A percentile compares a stretch with the other conserved stretches of the same genome.
phyloP scores from a whole-genome alignment of 2,888 invertebrate genomes.

The Mythimna ferrago region DNA sequence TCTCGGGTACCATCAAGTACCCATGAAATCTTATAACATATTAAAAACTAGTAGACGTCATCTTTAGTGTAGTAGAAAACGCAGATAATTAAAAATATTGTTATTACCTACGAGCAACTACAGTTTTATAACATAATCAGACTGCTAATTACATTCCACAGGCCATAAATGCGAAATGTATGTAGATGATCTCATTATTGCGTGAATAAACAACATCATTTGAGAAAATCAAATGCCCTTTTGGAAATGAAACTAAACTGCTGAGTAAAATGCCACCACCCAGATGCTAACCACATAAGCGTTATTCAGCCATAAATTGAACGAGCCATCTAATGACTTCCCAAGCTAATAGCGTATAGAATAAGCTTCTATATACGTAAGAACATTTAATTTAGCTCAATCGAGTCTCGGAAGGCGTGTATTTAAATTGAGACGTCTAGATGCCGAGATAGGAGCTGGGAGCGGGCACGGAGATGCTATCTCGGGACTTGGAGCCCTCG shows the following conservation, averaged over 20 bases:
- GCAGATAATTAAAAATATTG: conserved; percentile 49
- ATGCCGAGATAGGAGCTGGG: conserved; percentile 80
- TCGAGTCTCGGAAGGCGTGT: conserved; percentile 70
- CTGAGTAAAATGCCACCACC: conserved; percentile 57
- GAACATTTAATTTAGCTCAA: conserved; percentile 73
- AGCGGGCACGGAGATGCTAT: conserved; percentile 79
- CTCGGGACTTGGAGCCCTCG: conserved; percentile 67
- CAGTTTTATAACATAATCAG: conserved; percentile 45
- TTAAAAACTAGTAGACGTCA: conserved; percentile 40
- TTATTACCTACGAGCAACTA: conserved; percentile 30
- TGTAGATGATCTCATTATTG: conserved; percentile 54
- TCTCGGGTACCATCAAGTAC: conserved; percentile 43
- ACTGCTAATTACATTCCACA: conserved; percentile 51
- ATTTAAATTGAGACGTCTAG: conserved; percentile 89
- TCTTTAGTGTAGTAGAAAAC: conserved; percentile 18
- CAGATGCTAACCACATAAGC: conserved; percentile 55
- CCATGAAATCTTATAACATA: conserved; percentile 40
- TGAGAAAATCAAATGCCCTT: conserved; percentile 43
- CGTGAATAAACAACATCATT: conserved; percentile 42
- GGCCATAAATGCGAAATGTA: conserved; percentile 22
- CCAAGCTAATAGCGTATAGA: conserved; percentile 61
- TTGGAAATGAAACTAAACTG: conserved; percentile 50
- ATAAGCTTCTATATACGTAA: conserved; percentile 63
- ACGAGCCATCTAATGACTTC: conserved; percentile 60
- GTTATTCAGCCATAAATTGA: conserved; percentile 61